Evolutionary conservation across 2,888 invertebrate species (phyloP).

Genomic region (Lacanobia wlatinum): DNA sequence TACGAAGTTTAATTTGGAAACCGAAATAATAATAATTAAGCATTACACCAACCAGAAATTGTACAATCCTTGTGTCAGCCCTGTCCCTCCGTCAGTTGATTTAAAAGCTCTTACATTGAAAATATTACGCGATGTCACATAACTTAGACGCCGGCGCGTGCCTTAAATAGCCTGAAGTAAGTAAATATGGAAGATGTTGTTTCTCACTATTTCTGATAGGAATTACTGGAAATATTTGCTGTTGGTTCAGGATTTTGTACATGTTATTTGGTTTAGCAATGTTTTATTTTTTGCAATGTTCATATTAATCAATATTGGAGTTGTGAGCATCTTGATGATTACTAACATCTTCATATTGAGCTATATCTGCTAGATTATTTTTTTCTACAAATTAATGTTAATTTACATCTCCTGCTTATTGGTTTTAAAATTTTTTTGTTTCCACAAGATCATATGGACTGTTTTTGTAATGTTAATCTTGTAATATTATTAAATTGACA

Average conservation of each 20-base stretch:
- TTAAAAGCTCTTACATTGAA: conserved; percentile 69
- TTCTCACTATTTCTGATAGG: conserved; percentile 56
- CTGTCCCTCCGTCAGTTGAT: conserved; percentile 58
- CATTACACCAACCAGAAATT: conserved; percentile 52
- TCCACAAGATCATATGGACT: neutral
- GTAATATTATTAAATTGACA: conserved; percentile 6
- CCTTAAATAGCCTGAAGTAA: conserved; percentile 57
- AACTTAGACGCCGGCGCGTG: conserved; percentile 61
- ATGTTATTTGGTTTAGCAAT: conserved; percentile 15
- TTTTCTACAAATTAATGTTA: neutral
- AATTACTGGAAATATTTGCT: conserved; percentile 48
- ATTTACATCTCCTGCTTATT: neutral
- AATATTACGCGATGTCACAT: conserved; percentile 68
- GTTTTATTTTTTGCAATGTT: neutral
- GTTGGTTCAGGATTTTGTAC: conserved; percentile 36
- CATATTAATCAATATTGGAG: conserved; percentile 1
- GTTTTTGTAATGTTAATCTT: neutral
- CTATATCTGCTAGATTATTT: neutral
- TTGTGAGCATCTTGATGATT: neutral
- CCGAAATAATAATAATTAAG: conserved; percentile 42
- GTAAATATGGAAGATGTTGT: conserved; percentile 63
- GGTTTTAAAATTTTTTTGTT: neutral
- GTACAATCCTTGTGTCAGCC: conserved; percentile 62
- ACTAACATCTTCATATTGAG: neutral
- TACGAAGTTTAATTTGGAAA: conserved; percentile 16